Conservation (phyloP, 2,113 vertebrate genomes). For the Ochotona curzoniae region DNA sequence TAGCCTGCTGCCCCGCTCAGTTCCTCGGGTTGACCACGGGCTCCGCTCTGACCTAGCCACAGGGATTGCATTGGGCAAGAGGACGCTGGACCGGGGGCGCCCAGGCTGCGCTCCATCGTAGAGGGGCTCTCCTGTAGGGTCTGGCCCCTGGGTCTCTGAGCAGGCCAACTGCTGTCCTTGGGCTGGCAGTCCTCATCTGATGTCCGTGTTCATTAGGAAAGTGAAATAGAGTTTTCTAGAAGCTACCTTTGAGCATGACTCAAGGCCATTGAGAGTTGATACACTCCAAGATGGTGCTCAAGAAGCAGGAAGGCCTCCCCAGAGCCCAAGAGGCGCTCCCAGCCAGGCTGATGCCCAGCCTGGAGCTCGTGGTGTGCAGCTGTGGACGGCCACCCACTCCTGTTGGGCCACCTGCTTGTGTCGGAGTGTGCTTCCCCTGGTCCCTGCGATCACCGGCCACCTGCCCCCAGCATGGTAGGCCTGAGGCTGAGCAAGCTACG, state of each 20-base stretch:
- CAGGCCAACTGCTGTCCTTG: not conserved
- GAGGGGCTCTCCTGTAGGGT: not conserved
- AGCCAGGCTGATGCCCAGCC: not conserved
- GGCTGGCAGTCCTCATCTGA: not conserved
- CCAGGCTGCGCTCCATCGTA: not conserved
- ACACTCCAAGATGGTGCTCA: not conserved
- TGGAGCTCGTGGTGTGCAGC: too few relatives aligned
- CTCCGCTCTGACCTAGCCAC: too few relatives aligned
- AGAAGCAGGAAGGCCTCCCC: not conserved
- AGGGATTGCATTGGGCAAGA: too few relatives aligned
- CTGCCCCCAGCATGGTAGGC: too few relatives aligned
- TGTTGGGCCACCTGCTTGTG: not conserved
- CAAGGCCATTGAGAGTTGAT: not conserved
- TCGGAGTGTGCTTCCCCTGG: not conserved
- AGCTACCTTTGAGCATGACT: not conserved
- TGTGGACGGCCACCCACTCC: not conserved
- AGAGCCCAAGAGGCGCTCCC: not conserved
- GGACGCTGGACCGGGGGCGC: not conserved
- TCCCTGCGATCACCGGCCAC: not conserved
- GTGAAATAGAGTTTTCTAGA: not conserved
- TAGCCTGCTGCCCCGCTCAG: too few relatives aligned
- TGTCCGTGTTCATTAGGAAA: not conserved
- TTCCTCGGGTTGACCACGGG: too few relatives aligned
- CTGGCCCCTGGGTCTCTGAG: not conserved
- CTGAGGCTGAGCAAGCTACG: not conserved